A percentile compares a stretch with the other conserved stretches of the same genome.
Conservation (phyloP, 2,888 invertebrate species). For the Andrena flavipes region DNA sequence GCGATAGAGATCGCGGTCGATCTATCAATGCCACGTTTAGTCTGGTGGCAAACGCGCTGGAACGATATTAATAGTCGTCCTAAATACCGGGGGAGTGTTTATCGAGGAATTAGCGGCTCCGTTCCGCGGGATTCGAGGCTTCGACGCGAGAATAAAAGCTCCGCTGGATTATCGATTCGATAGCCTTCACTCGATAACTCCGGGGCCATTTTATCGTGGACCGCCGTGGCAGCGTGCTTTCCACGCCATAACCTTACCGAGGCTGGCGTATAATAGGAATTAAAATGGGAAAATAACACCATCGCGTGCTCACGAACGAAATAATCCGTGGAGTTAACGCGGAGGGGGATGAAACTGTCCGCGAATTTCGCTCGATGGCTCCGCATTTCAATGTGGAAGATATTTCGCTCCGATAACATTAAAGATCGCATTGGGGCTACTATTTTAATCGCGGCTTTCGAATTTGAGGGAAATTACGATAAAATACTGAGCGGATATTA, state of each 20-base stretch:
- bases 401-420: no score
- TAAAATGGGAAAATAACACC: slow-evolving; percentile 6
- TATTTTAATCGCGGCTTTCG: no score
- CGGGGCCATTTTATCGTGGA: not conserved
- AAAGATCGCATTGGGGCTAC: no score
- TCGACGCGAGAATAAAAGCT: slow-evolving; percentile 11
- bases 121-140: slow-evolving; percentile 22
- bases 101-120: slow-evolving; percentile 49
- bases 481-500: no score
- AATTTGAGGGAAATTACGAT: no score
- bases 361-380: no score
- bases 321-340: slow-evolving; percentile 4
- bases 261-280: not conserved
- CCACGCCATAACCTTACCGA: not conserved
- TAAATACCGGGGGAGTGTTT: slow-evolving; percentile 48
- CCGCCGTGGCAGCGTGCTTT: not conserved
- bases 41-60: slow-evolving; percentile 27
- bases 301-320: not conserved
- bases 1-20: slow-evolving; percentile 49
- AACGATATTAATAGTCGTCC: slow-evolving; percentile 57
- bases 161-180: slow-evolving; percentile 32
- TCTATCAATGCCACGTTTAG: slow-evolving; percentile 58
- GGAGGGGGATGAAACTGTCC: not conserved
- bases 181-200: slow-evolving; percentile 13
- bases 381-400: no score